Evolutionary conservation across 2,113 vertebrate species (phyloP).

Genomic region (Brachirus orientalis): DNA sequence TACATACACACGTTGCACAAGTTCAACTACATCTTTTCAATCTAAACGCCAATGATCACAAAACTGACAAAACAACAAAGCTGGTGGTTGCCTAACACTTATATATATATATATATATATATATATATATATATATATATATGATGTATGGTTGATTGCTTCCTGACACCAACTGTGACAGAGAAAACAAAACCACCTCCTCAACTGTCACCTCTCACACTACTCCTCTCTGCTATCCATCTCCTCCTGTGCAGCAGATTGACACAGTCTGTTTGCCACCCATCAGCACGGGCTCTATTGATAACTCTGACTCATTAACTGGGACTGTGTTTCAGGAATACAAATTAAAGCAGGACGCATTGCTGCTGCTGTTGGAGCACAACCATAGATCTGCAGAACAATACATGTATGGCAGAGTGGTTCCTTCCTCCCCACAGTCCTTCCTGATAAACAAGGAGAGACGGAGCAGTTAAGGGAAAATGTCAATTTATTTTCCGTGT

Average conservation of each 20-base stretch:
- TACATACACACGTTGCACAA: too few relatives aligned
- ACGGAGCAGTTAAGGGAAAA: too few relatives aligned
- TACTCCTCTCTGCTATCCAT: background rate
- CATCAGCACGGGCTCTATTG: slow-evolving; percentile 11
- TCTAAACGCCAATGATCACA: too few relatives aligned
- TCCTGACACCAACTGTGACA: slow-evolving; percentile 13
- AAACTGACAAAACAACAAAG: too few relatives aligned
- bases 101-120: too few relatives aligned
- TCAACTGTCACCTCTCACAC: slow-evolving; percentile 10
- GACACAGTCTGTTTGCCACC: slow-evolving; percentile 33
- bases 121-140: too few relatives aligned
- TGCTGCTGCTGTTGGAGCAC: slow-evolving; percentile 7
- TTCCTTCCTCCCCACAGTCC: background rate
- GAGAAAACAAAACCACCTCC: slow-evolving; percentile 30
- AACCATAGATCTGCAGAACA: slow-evolving; percentile 8
- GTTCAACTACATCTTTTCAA: too few relatives aligned
- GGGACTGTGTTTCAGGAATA: slow-evolving; percentile 16
- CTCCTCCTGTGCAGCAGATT: slow-evolving; percentile 31
- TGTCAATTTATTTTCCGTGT: too few relatives aligned
- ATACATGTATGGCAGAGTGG: background rate
- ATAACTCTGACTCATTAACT: slow-evolving; percentile 37
- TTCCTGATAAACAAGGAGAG: background rate
- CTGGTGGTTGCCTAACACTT: too few relatives aligned
- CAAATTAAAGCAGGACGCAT: slow-evolving; percentile 27
- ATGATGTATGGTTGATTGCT: background rate